A percentile compares a stretch with the other conserved stretches of the same genome.
Conservation (phyloP, 2,888 invertebrate species). For the Metacarcinus magister region DNA sequence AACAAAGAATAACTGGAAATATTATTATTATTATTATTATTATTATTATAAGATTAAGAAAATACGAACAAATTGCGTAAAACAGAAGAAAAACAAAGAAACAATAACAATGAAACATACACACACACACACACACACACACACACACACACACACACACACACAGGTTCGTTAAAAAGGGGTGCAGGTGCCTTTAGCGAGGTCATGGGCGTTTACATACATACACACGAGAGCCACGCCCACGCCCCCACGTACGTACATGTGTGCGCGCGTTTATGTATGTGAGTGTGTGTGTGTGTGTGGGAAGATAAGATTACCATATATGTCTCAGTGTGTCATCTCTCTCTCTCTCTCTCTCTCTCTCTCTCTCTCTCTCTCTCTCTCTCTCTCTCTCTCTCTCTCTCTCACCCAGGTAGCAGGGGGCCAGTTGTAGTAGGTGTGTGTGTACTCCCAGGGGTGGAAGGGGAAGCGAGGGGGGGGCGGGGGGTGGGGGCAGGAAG, state of each 20-base stretch:
- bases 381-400: conserved; percentile 61
- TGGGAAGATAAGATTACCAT: neutral
- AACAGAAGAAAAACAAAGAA: no score
- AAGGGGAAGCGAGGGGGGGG: conserved; percentile 65
- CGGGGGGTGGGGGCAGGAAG: conserved; percentile 31
- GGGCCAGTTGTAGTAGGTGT: conserved; percentile 76
- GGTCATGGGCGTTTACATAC: neutral
- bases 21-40: no score
- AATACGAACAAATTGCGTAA: no score
- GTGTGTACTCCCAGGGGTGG: conserved; percentile 66
- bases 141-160: neutral
- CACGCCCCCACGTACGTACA: conserved; percentile 1
- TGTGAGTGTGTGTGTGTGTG: neutral
- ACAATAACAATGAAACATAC: no score
- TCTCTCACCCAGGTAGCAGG: conserved; percentile 67
- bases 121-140: neutral
- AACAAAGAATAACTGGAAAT: no score
- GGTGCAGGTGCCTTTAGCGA: neutral
- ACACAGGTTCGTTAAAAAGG: neutral
- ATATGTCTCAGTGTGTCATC: neutral
- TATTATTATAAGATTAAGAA: no score
- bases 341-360: conserved; percentile 47
- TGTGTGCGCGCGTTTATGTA: neutral
- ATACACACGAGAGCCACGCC: neutral
- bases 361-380: conserved; percentile 69